Evolutionary conservation across 2,113 vertebrate genomes (phyloP).

Genomic region (Cyprinodon tularosa): DNA sequence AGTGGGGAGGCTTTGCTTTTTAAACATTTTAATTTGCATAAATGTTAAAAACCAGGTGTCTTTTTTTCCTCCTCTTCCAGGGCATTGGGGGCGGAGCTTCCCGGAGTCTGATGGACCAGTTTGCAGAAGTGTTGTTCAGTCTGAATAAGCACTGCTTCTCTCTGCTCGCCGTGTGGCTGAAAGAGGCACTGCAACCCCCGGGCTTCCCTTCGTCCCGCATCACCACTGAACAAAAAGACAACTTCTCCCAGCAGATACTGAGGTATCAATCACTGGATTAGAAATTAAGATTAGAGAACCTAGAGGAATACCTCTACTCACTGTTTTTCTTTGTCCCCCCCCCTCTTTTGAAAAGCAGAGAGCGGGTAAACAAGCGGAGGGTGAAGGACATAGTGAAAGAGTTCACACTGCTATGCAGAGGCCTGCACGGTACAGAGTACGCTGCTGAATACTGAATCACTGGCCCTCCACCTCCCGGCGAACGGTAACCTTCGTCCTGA

Average conservation of each 20-base stretch:
- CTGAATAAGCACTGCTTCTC: constrained; percentile 98
- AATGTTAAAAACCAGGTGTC: neutral
- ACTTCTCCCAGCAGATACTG: constrained; percentile 96
- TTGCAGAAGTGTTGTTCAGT: constrained; percentile 93
- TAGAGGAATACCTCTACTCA: fast-evolving
- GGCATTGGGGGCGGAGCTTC: constrained; percentile 94
- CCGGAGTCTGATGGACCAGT: constrained; percentile 96
- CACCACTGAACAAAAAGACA: constrained; percentile 91
- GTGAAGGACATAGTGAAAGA: constrained; percentile 99
- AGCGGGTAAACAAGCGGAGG: constrained; percentile 96
- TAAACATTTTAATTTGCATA: neutral
- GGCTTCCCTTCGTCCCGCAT: constrained; percentile 92
- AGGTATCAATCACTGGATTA: constrained; percentile 75
- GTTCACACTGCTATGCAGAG: constrained; percentile 95
- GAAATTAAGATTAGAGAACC: neutral
- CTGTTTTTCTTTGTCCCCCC: neutral
- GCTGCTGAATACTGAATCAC: constrained; percentile 94
- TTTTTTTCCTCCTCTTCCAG: constrained; percentile 64
- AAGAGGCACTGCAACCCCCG: constrained; percentile 91
- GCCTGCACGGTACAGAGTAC: constrained; percentile 97
- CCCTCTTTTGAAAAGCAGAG: constrained; percentile 78
- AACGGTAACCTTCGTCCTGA: constrained; percentile 60
- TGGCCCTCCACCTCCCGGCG: constrained; percentile 42
- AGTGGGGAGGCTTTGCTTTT: too few relatives aligned
- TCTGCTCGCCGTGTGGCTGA: constrained; percentile 92